Conservation (phyloP, 2,797 vertebrate genomes). For the Lithobates pipiens region DNA sequence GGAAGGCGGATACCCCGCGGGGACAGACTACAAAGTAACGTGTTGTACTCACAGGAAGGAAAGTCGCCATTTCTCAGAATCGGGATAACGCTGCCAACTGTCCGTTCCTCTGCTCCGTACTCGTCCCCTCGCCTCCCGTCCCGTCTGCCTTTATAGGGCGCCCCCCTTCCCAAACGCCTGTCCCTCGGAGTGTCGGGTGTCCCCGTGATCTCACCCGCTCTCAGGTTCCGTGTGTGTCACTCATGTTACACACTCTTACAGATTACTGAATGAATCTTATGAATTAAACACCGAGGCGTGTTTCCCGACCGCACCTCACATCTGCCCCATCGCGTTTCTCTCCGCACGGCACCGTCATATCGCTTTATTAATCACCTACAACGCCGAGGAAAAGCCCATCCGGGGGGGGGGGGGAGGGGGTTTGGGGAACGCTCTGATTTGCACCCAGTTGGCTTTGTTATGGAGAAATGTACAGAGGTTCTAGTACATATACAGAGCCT, state of each 20-base stretch:
- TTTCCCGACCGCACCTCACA: constrained; percentile 19
- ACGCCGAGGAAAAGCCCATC: too few relatives aligned
- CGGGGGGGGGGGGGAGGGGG: too few relatives aligned
- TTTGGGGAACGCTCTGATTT: too few relatives aligned
- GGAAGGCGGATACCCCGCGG: neutral
- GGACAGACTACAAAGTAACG: neutral
- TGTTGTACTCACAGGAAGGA: constrained; percentile 48
- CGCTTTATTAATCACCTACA: too few relatives aligned
- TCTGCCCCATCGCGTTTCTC: neutral
- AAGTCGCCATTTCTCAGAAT: constrained; percentile 36
- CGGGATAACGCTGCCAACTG: too few relatives aligned
- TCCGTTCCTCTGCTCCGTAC: neutral
- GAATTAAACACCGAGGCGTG: constrained; percentile 48
- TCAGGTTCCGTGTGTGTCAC: constrained; percentile 15
- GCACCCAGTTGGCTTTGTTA: too few relatives aligned
- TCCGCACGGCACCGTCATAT: too few relatives aligned
- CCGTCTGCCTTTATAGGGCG: constrained; percentile 7
- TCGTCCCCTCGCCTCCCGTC: neutral
- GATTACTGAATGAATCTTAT: constrained; percentile 32
- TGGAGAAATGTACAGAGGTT: too few relatives aligned
- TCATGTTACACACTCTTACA: constrained; percentile 19
- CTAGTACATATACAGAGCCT: too few relatives aligned
- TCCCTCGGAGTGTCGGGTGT: constrained; percentile 36
- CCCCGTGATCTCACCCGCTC: constrained; percentile 15
- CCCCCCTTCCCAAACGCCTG: neutral